phyloP scores from a whole-genome alignment of 37 sponge, comb jelly and placozoan genomes.

The Chondrilla cf. caribensis region DNA sequence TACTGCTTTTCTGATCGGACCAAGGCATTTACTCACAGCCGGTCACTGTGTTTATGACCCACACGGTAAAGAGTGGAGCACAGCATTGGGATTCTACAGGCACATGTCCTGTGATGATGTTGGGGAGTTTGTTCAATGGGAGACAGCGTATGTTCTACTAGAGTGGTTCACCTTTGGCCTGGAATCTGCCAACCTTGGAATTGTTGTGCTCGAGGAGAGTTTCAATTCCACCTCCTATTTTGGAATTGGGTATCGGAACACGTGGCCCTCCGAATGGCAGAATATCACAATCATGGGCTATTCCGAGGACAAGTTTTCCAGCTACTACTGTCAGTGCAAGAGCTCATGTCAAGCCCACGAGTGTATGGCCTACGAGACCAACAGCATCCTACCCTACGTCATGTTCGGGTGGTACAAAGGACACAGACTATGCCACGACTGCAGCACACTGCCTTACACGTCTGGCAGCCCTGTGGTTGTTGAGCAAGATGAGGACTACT shows the following conservation, averaged over 20 bases:
- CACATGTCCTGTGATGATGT: neutral
- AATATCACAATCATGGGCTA: neutral
- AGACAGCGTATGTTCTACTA: neutral
- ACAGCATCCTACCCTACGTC: neutral
- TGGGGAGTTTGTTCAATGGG: conserved; percentile 8
- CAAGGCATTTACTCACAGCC: conserved; percentile 6
- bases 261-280: neutral
- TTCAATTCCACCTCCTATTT: neutral
- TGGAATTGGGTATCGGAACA: neutral
- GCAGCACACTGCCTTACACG: neutral
- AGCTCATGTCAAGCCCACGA: neutral
- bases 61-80: neutral
- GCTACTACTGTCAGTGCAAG: neutral
- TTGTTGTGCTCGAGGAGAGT: neutral
- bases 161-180: neutral
- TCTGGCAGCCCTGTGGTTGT: neutral
- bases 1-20: neutral
- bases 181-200: neutral
- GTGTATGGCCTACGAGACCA: neutral
- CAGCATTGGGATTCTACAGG: neutral
- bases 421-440: neutral
- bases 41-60: neutral
- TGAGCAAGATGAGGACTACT: neutral
- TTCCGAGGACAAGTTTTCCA: neutral
- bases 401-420: neutral